Evolutionary conservation across 2,888 invertebrate species (phyloP), one percentile per base, ranked within the genome.

Genomic region (Chouioia cunea): DNA sequence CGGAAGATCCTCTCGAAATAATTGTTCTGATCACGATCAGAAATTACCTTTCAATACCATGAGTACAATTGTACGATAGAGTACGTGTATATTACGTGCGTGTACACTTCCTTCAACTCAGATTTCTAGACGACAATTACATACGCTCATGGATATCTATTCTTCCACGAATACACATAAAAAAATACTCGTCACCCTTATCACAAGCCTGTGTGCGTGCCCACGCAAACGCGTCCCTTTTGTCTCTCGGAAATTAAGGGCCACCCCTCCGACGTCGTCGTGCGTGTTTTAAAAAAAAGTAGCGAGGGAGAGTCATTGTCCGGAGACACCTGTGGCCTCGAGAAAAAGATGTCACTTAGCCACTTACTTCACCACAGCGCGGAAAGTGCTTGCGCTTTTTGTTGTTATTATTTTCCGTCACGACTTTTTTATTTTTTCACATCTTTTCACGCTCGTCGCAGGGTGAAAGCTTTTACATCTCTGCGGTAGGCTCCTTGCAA

Each of bases 281-380:
- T 52, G 16, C 20, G 53, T 46, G 64, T 59, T 60, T 65, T 62
- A 23, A 36, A 36, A 36, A 57, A 46, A 59, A 6, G 44, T 8
- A 12, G 48, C 16, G 43, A 44, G 59, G 44, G 62, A 73, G 76
- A 75, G 76, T 78, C 82, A 83, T 83, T 84, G 84, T 83, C 83
- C 82, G 77, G 81, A 79, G 82, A 84, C 84, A 84, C 84, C 84
- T 85, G 83, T 84, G 81, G 84, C 83, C 84, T 79, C 77, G 75
- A 71, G 75, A 75, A 47, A 44, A 27, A 50, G 36, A 73, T 60
- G 72, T 72, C 70, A 64, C 66, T 73, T 66, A 70, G 64, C 60
- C 63, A 73, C 70, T 73, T 70, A 72, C 79, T 80, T 80, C 71
- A 73, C 62, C 60, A 69, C 60, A 65, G 67, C 65, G 65, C 65